These are phyloP conservation scores for Stictocephala bisonia DNA, from an alignment of 2,888 invertebrate genomes.

Conservation along the genomic window DNA sequence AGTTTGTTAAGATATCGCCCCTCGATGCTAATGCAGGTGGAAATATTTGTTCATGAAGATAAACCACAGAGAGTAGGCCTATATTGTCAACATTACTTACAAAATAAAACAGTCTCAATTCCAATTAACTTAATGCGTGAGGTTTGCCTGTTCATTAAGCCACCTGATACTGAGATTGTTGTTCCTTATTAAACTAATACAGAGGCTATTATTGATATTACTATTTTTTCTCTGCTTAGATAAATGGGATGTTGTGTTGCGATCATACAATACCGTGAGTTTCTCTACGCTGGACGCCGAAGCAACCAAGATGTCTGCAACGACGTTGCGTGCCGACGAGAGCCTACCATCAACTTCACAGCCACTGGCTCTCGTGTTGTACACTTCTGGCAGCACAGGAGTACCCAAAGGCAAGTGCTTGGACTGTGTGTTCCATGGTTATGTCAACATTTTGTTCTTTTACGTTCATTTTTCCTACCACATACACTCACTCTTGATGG, in stretches of 20 bases:
- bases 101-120: no score
- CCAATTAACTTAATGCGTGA: no score
- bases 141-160: no score
- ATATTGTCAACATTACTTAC: no score
- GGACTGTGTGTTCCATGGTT: background rate
- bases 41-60: no score
- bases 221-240: constrained; percentile 32
- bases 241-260: constrained; percentile 24
- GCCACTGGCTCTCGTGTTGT: constrained; percentile 75
- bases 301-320: constrained; percentile 21
- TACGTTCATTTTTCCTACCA: no score
- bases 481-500: no score
- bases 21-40: no score
- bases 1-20: no score
- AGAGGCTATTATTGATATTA: background rate
- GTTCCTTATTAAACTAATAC: background rate
- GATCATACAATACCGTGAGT: constrained; percentile 16
- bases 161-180: background rate
- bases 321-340: constrained; percentile 45
- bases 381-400: constrained; percentile 92
- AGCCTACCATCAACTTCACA: constrained; percentile 39
- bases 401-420: constrained; percentile 78
- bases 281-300: constrained; percentile 49
- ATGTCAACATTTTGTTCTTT: no score
- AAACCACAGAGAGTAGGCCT: no score